Evolutionary conservation across 2,113 vertebrate genomes (phyloP), one percentile per base, ranked within the genome.

Genomic region (Hemichromis elongatus): DNA sequence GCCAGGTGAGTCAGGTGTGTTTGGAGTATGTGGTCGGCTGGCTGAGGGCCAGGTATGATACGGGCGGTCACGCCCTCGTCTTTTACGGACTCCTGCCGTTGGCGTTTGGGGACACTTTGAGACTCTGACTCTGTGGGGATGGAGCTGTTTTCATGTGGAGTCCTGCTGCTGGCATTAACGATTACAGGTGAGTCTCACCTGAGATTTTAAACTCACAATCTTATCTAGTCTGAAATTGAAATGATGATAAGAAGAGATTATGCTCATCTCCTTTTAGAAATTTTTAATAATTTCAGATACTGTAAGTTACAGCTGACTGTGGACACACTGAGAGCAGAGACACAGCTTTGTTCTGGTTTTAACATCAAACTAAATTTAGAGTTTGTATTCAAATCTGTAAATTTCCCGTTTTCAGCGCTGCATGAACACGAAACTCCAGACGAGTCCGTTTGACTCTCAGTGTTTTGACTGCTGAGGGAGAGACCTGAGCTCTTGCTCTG

Each of bases 131-230:
- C 1, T 26, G 90, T 88, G 88, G 55, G 30, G n/a, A 5, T 63
- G 11, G 21, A 9, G 13, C 42, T 77, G 26, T 3, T 75, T 0
- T 1, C 24, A 6, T 77, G 16, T 40, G 35, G 24, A 10, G 50
- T 77, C 16, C 21, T 63, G 26, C 57, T 90, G 16, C 6, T 52
- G 33, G 28, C 37, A 11, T 7, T 89, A 1, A 16, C 7, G 1
- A 3, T 85, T 18, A 24, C 87, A 86, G 91, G 91, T 92, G 9
- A 81, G 89, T 84, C 68, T 47, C 40, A 61, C 42, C 56, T 80
- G 40, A 8, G 18, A 37, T n/a, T 63, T 37, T 7, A n/a, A 10
- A 33, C 16, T 63, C 5, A 19, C 9, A 7, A n/a, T n/a, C 57
- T 19, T 5, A n/a, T 63, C n/a, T n/a, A n/a, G 12, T 63, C n/a